Percentiles rank a stretch among this genome's conserved stretches.
These are phyloP conservation scores for Lepisosteus osseus DNA, from an alignment of 2,113 vertebrate genomes.

Conservation along the genomic window DNA sequence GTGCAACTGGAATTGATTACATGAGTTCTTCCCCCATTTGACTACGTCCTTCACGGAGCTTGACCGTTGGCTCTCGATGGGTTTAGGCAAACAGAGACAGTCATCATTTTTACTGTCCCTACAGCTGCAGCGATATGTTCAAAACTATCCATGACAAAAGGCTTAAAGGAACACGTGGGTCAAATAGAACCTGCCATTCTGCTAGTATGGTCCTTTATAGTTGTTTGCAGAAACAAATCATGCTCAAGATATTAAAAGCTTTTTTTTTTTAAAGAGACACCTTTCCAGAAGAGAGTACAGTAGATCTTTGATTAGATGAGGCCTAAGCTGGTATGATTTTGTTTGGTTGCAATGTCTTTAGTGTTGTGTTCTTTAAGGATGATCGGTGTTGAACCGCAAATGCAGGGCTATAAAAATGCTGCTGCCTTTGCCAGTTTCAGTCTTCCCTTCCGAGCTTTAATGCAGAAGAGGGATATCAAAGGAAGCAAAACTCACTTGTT, in stretches of 20 bases:
- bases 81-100: conserved; percentile 21
- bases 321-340: no score
- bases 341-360: no score
- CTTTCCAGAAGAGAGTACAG: no score
- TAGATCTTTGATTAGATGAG: no score
- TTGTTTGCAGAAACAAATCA: no score
- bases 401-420: neutral
- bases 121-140: conserved; percentile 19
- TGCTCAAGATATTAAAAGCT: no score
- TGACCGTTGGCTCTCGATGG: no score
- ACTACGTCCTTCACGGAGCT: no score
- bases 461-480: conserved; percentile 49
- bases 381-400: neutral
- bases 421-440: neutral
- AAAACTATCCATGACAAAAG: conserved; percentile 52
- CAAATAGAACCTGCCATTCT: conserved; percentile 69
- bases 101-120: conserved; percentile 32
- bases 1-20: no score
- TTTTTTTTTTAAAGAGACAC: no score
- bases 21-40: no score
- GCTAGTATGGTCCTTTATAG: conserved; percentile 53
- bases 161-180: conserved; percentile 56
- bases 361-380: no score
- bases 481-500: conserved; percentile 79
- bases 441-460: neutral